Percentiles rank a stretch among this genome's conserved stretches.
These are phyloP conservation scores for Acleris literana DNA, from an alignment of 2,888 invertebrate genomes.

Conservation along the genomic window DNA sequence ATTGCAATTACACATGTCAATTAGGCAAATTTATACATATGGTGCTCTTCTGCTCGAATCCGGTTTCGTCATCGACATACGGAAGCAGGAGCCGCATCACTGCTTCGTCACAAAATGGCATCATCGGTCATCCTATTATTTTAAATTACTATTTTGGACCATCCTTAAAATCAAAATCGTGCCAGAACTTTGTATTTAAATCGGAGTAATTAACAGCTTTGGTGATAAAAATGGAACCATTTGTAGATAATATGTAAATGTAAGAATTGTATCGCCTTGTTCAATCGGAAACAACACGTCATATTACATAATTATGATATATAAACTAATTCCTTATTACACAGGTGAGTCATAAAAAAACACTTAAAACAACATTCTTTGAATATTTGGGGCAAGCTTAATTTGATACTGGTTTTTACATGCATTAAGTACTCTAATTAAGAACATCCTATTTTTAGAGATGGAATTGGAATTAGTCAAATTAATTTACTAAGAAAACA, in stretches of 20 bases:
- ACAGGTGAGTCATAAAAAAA: slow-evolving; percentile 33
- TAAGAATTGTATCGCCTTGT: slow-evolving; percentile 18
- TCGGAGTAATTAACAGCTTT: slow-evolving; percentile 26
- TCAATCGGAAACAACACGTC: slow-evolving; percentile 33
- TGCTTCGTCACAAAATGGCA: slow-evolving; percentile 25
- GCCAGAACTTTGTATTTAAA: slow-evolving; percentile 19
- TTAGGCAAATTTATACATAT: slow-evolving; percentile 1
- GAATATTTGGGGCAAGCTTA: slow-evolving; percentile 21
- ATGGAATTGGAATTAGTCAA: neutral
- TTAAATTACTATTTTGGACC: slow-evolving; percentile 29
- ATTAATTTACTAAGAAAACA: too few relatives aligned
- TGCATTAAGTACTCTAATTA: neutral
- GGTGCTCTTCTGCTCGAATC: slow-evolving; percentile 5
- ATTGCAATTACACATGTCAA: slow-evolving; percentile 1
- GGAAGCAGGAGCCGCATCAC: slow-evolving; percentile 26
- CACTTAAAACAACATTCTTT: slow-evolving; percentile 28
- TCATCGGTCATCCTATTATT: slow-evolving; percentile 33
- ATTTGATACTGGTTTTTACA: slow-evolving; percentile 15
- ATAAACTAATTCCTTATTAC: slow-evolving; percentile 38
- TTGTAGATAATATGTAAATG: slow-evolving; percentile 17
- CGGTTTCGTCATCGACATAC: slow-evolving; percentile 28
- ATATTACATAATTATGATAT: slow-evolving; percentile 38
- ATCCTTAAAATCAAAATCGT: slow-evolving; percentile 29
- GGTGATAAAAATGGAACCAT: slow-evolving; percentile 21
- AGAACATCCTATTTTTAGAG: neutral